Evolutionary conservation across 2,888 invertebrate species (phyloP).

Genomic region (Clanis bilineata): DNA sequence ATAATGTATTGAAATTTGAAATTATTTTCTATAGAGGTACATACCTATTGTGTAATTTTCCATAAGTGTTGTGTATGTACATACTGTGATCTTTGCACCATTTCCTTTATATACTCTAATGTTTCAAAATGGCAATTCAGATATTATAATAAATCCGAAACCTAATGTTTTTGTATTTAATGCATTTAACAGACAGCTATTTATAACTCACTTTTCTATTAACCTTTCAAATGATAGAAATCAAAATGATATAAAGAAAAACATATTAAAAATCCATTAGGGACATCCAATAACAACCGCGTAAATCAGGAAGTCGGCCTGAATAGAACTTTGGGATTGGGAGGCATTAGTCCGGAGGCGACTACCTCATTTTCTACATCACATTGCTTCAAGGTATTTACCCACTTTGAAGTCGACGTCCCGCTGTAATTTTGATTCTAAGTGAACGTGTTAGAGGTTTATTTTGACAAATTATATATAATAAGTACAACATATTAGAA

Average conservation of each 20-base stretch:
- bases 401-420: neutral
- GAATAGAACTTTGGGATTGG: conserved; percentile 28
- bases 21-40: too few species aligned
- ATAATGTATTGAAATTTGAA: too few species aligned
- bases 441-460: neutral
- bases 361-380: conserved; percentile 4
- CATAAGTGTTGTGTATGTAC: too few species aligned
- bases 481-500: neutral
- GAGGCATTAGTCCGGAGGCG: conserved; percentile 27
- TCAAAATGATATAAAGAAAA: conserved; percentile 32
- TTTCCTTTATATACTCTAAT: too few species aligned
- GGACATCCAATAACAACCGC: conserved; percentile 52
- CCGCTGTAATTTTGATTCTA: neutral
- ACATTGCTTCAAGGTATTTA: conserved; percentile 9
- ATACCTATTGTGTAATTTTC: too few species aligned
- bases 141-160: too few species aligned
- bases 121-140: too few species aligned
- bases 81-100: too few species aligned
- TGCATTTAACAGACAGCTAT: too few species aligned
- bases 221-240: neutral
- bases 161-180: too few species aligned
- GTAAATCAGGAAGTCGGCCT: conserved; percentile 50
- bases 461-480: neutral
- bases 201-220: neutral
- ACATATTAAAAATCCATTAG: conserved; percentile 57